Evolutionary conservation across 2,113 vertebrate species (phyloP), one percentile per base, ranked within the genome.

Genomic region (Rhinoptilus africanus): DNA sequence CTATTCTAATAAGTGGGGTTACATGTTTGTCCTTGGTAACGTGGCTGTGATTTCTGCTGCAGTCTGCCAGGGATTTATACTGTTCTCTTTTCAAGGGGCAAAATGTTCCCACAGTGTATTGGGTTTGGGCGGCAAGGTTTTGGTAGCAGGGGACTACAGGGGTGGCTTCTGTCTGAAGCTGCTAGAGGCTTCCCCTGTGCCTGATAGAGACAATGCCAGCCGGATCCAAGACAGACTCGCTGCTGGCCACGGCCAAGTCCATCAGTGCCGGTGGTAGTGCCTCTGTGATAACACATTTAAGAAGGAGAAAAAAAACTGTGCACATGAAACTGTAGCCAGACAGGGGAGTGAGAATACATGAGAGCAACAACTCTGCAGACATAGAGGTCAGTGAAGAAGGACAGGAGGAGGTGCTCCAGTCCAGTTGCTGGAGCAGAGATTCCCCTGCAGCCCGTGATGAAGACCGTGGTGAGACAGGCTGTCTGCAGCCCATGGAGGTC

Each of bases 11-110:
- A 92, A 74, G 47, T 21, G 28, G 41, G 68, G 73, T 71, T 85
- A 75, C 51, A 23, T 84, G 85, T 95, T 75, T 92, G 81, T 13
- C 88, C 68, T 69, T 80, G 43, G 68, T 80, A 78, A 78, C 51
- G 43, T 16, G 47, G 35, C 37, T 89, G 77, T 76, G 88, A 87
- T 53, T 92, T 94, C 74, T 1, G 2, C n/a, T 63, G 88, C 30
- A 64, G 62, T 22, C 57, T 79, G 57, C 32, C 37, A 56, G 63
- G n/a, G 69, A 64, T 89, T 91, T 85, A 67, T 20, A 66, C 53
- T 41, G 23, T 56, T 59, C 34, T 39, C 9, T 74, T 94, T 78
- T 60, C 64, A 87, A 76, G 78, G 66, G 39, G 18, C 66, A 85
- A 14, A 90, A 47, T 4, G 7, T 77, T 90, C 67, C n/a, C 43